Evolutionary conservation across 2,797 vertebrate species (phyloP), one percentile per base, ranked within the genome.

Genomic region (Chelmon rostratus): DNA sequence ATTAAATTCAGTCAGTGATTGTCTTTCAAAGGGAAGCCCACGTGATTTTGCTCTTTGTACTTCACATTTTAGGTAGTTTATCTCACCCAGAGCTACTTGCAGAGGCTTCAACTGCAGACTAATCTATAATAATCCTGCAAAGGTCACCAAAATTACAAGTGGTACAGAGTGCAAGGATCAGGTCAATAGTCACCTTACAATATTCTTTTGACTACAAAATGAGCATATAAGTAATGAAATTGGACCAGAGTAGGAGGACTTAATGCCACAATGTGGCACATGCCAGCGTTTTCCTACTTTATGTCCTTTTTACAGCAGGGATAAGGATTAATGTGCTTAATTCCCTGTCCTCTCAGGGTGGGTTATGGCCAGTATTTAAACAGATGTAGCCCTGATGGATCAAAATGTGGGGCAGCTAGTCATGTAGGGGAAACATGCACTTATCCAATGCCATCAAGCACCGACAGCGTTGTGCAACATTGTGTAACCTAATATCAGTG

Each of bases 271-370:
- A 71, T 83, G 69, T 81, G 82, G 86, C 80, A 87, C 54, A 76
- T 52, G 71, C 50, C 25, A 49, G 69, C 79, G 71, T 73, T 82
- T 85, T 84, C 68, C 76, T 83, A 42, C 84, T 83, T 88, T 81
- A 15, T 78, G 82, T 70, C 78, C 76, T 64, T 84, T 89, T 89
- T 72, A 76, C 79, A 80, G 85, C 12, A 15, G 65, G 83, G 87
- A 88, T 87, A 72, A 84, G 89, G 91, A 93, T 93, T 91, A 92
- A 78, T 78, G 79, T 65, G 78, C 76, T 88, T 90, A 90, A 92
- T 89, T 85, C 83, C 52, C 81, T 86, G 71, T 85, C 81, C 86
- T 85, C 76, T 82, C 79, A 78, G 79, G 78, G 86, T 62, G 80
- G 82, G 84, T 82, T 86, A 79, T 68, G 67, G 77, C 71, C 68